Conservation (phyloP, 2,888 invertebrate genomes). For the Rhimphoctona megacephalus region DNA sequence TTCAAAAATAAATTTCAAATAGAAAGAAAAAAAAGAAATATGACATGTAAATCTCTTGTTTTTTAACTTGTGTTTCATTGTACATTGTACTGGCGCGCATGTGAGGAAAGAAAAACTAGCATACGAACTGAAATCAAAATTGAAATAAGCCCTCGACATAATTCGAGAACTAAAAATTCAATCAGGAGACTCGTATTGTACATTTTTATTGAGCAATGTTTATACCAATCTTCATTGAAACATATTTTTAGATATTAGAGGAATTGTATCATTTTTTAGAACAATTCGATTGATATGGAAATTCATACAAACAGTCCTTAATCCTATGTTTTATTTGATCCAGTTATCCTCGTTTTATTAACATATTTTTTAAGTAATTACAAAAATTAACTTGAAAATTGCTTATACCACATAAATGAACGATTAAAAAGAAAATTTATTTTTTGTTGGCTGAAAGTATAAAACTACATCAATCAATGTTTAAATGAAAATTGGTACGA, state of each 20-base stretch:
- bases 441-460: not conserved
- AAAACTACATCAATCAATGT: not conserved
- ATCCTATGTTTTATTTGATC: not conserved
- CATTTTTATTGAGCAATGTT: constrained; percentile 19
- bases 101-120: not conserved
- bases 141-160: not conserved
- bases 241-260: not conserved
- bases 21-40: not conserved
- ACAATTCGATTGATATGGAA: constrained; percentile 1
- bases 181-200: not conserved
- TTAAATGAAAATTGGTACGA: constrained; percentile 23
- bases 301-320: not conserved
- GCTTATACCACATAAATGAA: not conserved
- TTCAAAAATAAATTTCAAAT: constrained; percentile 21
- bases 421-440: not conserved
- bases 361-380: not conserved
- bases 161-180: not conserved
- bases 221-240: constrained; percentile 2
- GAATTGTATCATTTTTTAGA: not conserved
- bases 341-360: not conserved
- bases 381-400: not conserved
- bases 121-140: not conserved
- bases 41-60: constrained; percentile 61
- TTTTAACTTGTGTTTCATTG: constrained; percentile 58
- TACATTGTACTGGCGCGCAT: constrained; percentile 57